A percentile compares a stretch with the other conserved stretches of the same genome.
These are phyloP conservation scores for Cyphomyrus discorhynchus DNA, from an alignment of 2,113 vertebrate genomes.

Conservation along the genomic window DNA sequence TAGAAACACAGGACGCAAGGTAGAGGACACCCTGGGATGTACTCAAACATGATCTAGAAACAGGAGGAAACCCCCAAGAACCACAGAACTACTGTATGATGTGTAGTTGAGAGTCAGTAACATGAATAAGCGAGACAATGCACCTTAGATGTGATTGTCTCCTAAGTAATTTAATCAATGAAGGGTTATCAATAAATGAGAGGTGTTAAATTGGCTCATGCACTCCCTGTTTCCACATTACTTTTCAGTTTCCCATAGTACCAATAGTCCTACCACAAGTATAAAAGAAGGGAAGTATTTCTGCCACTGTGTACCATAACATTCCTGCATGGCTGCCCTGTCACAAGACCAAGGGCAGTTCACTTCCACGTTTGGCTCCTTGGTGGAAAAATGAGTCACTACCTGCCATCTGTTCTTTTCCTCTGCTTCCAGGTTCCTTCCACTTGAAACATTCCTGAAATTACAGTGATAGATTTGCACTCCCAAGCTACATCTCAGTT, in stretches of 20 bases:
- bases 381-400: slow-evolving; percentile 4
- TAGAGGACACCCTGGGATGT: not conserved
- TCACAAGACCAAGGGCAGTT: not conserved
- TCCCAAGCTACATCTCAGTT: not conserved
- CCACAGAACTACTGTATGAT: not conserved
- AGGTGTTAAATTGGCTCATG: not conserved
- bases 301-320: not conserved
- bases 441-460: not conserved
- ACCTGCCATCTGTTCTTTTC: slow-evolving; percentile 8
- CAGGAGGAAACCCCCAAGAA: not conserved
- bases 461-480: not conserved
- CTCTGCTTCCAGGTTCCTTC: not conserved
- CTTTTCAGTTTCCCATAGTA: not conserved
- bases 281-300: not conserved
- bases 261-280: not conserved
- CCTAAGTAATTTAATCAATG: not conserved
- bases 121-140: not conserved
- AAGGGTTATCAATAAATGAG: not conserved
- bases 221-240: not conserved
- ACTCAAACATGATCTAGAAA: not conserved
- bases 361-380: not conserved
- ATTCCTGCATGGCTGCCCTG: not conserved
- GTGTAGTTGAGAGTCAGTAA: not conserved
- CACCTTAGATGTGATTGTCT: not conserved
- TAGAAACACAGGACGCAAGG: not conserved